These are phyloP conservation scores for Tribolium madens DNA, from an alignment of 1,140 invertebrate species.

Conservation along the genomic window DNA sequence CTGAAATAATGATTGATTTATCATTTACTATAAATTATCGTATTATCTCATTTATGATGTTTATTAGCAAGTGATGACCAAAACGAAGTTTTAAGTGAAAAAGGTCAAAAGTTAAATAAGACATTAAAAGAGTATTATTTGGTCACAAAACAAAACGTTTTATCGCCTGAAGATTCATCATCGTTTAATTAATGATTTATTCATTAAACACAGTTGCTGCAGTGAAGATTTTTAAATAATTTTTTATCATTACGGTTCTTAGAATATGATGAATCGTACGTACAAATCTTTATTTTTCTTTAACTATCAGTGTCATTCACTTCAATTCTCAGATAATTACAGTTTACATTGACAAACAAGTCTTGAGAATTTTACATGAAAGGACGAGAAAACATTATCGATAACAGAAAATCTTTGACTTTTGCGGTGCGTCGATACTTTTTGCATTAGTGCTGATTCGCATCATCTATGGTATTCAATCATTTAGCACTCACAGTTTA, in stretches of 20 bases:
- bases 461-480: neutral
- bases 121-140: slow-evolving; percentile 23
- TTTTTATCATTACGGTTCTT: neutral
- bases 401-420: neutral
- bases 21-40: too few species aligned
- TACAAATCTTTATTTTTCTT: slow-evolving; percentile 4
- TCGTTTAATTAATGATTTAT: neutral
- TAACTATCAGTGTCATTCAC: slow-evolving; percentile 16
- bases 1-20: neutral
- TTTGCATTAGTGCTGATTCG: slow-evolving; percentile 4
- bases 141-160: neutral
- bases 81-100: neutral
- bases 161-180: neutral
- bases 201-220: neutral
- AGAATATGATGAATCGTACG: neutral
- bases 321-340: neutral
- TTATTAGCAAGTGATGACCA: slow-evolving; percentile 11
- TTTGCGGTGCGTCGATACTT: neutral
- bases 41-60: neutral
- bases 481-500: slow-evolving; percentile 5
- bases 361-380: neutral
- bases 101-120: slow-evolving; percentile 25
- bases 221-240: neutral
- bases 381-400: neutral
- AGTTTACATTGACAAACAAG: neutral